These are phyloP conservation scores for Entelurus aequoreus DNA, from an alignment of 2,113 vertebrate species.

Conservation along the genomic window DNA sequence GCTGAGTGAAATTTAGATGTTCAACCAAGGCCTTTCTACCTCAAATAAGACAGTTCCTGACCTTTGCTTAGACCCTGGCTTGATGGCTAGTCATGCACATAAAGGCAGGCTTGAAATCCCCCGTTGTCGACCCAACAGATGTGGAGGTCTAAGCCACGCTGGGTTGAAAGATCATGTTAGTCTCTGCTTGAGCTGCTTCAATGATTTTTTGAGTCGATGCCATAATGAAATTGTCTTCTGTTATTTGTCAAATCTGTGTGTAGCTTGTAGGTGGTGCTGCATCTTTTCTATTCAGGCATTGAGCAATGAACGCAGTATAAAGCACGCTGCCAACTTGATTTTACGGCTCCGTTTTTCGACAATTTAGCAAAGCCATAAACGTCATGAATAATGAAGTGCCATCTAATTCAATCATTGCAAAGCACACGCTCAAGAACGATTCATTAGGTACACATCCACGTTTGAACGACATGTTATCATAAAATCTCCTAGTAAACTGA, in stretches of 20 bases:
- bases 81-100: constrained; percentile 3
- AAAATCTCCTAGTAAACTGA: no score
- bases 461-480: no score
- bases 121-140: not conserved
- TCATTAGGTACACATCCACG: constrained; percentile 3
- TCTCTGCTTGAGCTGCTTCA: constrained; percentile 28
- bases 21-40: constrained; percentile 48
- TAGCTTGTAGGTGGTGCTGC: not conserved
- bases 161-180: constrained; percentile 39
- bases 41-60: constrained; percentile 31
- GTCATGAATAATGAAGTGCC: not conserved
- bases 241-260: constrained; percentile 17
- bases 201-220: constrained; percentile 11
- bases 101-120: constrained; percentile 30
- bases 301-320: constrained; percentile 47
- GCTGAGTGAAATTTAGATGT: constrained; percentile 42
- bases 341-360: constrained; percentile 3
- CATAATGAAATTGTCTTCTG: constrained; percentile 2
- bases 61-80: constrained; percentile 14
- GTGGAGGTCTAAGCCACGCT: constrained; percentile 22
- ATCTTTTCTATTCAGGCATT: constrained; percentile 45
- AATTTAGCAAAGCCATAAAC: not conserved
- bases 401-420: constrained; percentile 1
- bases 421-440: not conserved
- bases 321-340: constrained; percentile 29